These are phyloP conservation scores for Magallana angulata DNA, from an alignment of 1,140 invertebrate genomes.

Conservation along the genomic window DNA sequence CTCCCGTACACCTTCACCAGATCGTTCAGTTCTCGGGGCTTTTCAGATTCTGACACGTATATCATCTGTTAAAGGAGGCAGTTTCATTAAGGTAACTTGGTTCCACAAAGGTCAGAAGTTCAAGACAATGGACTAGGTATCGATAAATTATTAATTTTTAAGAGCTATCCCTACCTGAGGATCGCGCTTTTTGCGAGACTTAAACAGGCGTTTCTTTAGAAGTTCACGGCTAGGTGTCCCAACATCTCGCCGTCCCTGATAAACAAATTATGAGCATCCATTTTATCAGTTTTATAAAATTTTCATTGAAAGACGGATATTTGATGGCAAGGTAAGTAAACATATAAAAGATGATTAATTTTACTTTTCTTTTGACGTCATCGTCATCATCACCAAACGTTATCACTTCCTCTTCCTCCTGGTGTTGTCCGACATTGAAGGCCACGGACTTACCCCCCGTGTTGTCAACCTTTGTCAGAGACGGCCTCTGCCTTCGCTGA, in stretches of 20 bases:
- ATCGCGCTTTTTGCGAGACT: conserved; percentile 12
- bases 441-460: not conserved
- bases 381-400: conserved; percentile 8
- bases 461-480: conserved; percentile 25
- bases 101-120: not conserved
- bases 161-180: not conserved
- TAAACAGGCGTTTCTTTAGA: conserved; percentile 40
- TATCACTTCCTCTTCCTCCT: not conserved
- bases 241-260: conserved; percentile 10
- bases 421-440: not conserved
- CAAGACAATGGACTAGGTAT: not conserved
- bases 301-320: too few relatives aligned
- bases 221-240: conserved; percentile 33
- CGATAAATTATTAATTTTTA: too few relatives aligned
- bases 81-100: too few relatives aligned
- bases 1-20: conserved; percentile 37
- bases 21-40: conserved; percentile 29
- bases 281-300: not conserved
- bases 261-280: not conserved
- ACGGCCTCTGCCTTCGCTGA: not conserved
- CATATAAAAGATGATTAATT: not conserved
- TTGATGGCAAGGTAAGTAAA: too few relatives aligned
- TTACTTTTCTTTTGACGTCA: not conserved
- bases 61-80: not conserved
- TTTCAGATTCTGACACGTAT: conserved; percentile 17